Conservation (phyloP, 1,140 invertebrate genomes). For the Drosophila yakuba region DNA sequence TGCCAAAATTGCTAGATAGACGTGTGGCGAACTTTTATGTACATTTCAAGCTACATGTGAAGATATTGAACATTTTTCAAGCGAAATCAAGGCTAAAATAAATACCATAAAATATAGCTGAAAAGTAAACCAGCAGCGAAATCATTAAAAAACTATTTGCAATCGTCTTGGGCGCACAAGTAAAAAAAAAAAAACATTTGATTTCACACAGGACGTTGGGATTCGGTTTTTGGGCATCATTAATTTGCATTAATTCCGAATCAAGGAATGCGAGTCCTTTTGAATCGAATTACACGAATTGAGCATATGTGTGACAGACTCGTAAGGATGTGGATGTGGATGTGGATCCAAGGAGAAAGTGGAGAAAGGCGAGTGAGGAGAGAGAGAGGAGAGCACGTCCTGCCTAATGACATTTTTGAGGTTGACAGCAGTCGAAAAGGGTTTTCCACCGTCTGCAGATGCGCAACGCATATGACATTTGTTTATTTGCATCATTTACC, state of each 20-base stretch:
- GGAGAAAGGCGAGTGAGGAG: constrained; percentile 24
- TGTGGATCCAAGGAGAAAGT: constrained; percentile 13
- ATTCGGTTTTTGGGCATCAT: constrained; percentile 48
- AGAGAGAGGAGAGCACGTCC: constrained; percentile 55
- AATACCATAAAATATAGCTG: neutral
- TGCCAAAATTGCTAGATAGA: neutral
- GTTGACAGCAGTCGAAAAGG: constrained; percentile 59
- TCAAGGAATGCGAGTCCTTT: constrained; percentile 74
- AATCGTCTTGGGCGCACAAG: constrained; percentile 1
- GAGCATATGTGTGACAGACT: constrained; percentile 70
- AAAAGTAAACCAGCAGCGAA: neutral
- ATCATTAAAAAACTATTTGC: constrained; percentile 78
- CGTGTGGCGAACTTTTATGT: neutral
- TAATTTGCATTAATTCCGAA: constrained; percentile 84
- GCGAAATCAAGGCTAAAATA: neutral
- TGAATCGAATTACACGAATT: constrained; percentile 80
- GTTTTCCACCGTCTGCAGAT: constrained; percentile 10
- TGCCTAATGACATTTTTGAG: constrained; percentile 83
- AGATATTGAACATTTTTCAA: neutral
- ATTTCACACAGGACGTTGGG: constrained; percentile 24
- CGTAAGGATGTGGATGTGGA: neutral
- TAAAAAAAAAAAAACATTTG: constrained; percentile 16
- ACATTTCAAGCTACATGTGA: neutral
- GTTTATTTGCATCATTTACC: constrained; percentile 84
- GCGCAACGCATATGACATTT: constrained; percentile 79